These are phyloP conservation scores for Vireo altiloquus DNA, from an alignment of 2,113 vertebrate genomes.

Conservation along the genomic window DNA sequence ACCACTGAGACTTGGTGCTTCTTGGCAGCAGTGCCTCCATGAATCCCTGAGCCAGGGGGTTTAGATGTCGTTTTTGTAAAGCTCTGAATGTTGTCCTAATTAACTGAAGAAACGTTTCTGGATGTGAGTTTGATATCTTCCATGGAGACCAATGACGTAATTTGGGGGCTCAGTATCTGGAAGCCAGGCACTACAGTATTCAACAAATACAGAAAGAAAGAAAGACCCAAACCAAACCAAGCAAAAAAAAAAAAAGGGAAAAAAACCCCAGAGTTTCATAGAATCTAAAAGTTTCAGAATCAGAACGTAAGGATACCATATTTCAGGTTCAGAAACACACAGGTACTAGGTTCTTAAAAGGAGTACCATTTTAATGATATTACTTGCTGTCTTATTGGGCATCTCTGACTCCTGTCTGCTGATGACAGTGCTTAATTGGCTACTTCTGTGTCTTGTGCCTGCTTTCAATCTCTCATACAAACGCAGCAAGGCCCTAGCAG, in stretches of 20 bases:
- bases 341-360: not conserved
- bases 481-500: not conserved
- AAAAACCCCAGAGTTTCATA: not conserved
- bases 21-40: not conserved
- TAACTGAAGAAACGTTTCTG: not conserved
- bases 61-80: not conserved
- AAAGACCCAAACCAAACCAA: no score
- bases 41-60: not conserved
- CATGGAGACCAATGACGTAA: fast-evolving
- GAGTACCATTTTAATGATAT: not conserved
- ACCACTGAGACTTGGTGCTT: fast-evolving
- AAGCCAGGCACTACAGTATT: not conserved
- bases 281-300: not conserved
- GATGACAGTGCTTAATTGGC: not conserved
- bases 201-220: not conserved
- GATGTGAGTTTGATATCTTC: not conserved
- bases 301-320: not conserved
- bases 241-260: no score
- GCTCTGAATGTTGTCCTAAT: not conserved
- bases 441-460: not conserved
- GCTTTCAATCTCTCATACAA: not conserved
- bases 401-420: not conserved
- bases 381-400: not conserved
- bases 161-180: fast-evolving
- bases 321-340: not conserved